These are phyloP conservation scores for Whitmania pigra DNA, from an alignment of 1,140 invertebrate genomes.

Conservation along the genomic window DNA sequence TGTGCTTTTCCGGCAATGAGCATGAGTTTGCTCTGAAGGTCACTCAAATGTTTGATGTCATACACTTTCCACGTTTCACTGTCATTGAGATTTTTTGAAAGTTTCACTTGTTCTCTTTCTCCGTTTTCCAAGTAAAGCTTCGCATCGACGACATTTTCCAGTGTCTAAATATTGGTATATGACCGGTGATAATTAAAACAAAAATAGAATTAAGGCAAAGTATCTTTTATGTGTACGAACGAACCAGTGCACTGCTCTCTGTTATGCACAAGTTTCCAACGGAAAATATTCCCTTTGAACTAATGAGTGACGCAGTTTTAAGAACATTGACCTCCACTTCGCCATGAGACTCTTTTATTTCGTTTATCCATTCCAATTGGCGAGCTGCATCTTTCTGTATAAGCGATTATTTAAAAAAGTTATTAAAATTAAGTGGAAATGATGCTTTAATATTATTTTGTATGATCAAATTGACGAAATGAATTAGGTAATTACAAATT, in stretches of 20 bases:
- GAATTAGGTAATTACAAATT: neutral
- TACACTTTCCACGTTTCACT: conserved; percentile 2
- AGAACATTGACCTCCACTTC: conserved; percentile 37
- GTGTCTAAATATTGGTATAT: no score
- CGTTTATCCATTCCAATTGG: conserved; percentile 34
- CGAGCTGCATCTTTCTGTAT: conserved; percentile 29
- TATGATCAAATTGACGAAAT: neutral
- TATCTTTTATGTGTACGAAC: neutral
- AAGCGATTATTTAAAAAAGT: no score
- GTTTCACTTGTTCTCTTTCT: neutral
- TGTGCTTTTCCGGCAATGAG: conserved; percentile 36
- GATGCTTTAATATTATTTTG: no score
- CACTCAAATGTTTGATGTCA: conserved; percentile 31
- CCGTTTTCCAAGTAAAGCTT: conserved; percentile 25
- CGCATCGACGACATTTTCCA: conserved; percentile 22
- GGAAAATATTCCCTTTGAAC: conserved; percentile 31
- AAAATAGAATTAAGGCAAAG: neutral
- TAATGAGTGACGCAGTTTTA: conserved; percentile 33
- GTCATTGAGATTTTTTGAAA: no score
- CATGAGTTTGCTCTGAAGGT: conserved; percentile 38
- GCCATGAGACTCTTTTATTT: conserved; percentile 33
- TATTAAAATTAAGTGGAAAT: no score
- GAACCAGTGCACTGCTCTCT: neutral
- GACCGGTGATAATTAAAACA: no score
- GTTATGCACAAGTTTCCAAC: conserved; percentile 26